Evolutionary conservation across 2,797 vertebrate species (phyloP), one percentile per base, ranked within the genome.

Genomic region (Astyanax mexicanus): DNA sequence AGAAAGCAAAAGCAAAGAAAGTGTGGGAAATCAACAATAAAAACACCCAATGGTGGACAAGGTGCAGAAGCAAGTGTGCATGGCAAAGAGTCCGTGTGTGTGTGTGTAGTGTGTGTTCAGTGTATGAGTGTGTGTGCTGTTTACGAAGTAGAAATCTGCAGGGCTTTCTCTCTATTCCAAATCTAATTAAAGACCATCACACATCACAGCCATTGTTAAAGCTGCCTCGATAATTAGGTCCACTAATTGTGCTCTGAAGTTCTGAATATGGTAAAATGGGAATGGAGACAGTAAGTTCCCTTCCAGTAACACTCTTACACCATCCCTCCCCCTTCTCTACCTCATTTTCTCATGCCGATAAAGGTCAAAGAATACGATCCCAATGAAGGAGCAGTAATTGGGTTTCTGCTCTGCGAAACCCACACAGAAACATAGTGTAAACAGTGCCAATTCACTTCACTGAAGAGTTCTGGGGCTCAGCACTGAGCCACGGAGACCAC

Each of bases 141-240:
- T 52, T 66, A 9, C 45, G 13, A 37, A 44, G 69, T 44, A 45
- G 21, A 70, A 55, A 47, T 76, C 75, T 61, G 6, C 32, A 21
- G 35, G 55, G 74, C 13, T 45, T 82, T 80, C 42, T 44, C 42
- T 38, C 42, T 42, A 61, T 51, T 74, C 52, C 54, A 52, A 73
- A 80, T 78, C 74, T 80, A 84, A 82, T 82, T 80, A 78, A 69
- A 77, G 74, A 62, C 68, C 58, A 82, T 84, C 80, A 75, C 74
- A 67, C 47, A 51, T 13, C 13, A 7, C 9, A n/a, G 49, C 23
- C 72, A 72, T 57, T 75, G 67, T 68, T 72, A 80, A 69, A 17
- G 32, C 69, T 55, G 45, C 64, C 68, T 42, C 51, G 78, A 72
- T 80, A 80, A 82, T 82, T 70, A 73, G 58, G 76, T 76, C 52